Evolutionary conservation across 2,113 vertebrate species (phyloP).

Genomic region (Cardinalis cardinalis): DNA sequence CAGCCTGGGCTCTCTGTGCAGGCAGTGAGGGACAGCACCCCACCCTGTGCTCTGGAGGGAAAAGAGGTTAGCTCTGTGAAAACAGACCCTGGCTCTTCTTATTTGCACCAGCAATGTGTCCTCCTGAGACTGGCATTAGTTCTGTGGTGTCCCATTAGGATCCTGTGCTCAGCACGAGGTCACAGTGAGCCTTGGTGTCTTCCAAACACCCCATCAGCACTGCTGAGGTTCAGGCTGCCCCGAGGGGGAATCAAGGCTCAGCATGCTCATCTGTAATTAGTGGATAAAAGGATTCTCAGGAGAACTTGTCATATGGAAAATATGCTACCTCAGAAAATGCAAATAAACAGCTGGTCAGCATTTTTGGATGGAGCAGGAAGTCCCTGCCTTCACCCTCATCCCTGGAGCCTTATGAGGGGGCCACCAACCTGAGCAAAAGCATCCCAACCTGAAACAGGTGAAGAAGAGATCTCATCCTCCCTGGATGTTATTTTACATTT

Average conservation of each 20-base stretch:
- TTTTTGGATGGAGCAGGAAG: background rate
- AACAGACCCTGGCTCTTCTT: background rate
- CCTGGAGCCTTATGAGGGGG: background rate
- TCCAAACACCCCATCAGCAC: background rate
- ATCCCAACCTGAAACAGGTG: background rate
- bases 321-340: background rate
- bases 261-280: background rate
- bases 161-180: background rate
- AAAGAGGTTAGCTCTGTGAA: background rate
- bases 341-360: background rate
- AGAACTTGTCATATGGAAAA: background rate
- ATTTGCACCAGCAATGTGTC: background rate
- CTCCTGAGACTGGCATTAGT: background rate
- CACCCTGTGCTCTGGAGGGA: background rate
- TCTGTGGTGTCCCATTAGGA: background rate
- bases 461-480: background rate
- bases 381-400: background rate
- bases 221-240: background rate
- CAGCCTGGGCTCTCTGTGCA: accelerated
- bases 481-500: background rate
- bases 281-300: background rate
- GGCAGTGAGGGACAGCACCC: background rate
- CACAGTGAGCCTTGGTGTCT: background rate
- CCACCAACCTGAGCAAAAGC: background rate
- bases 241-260: background rate